Evolutionary conservation across 2,113 vertebrate genomes (phyloP), one percentile per base, ranked within the genome.

Genomic region (Bos javanicus): DNA sequence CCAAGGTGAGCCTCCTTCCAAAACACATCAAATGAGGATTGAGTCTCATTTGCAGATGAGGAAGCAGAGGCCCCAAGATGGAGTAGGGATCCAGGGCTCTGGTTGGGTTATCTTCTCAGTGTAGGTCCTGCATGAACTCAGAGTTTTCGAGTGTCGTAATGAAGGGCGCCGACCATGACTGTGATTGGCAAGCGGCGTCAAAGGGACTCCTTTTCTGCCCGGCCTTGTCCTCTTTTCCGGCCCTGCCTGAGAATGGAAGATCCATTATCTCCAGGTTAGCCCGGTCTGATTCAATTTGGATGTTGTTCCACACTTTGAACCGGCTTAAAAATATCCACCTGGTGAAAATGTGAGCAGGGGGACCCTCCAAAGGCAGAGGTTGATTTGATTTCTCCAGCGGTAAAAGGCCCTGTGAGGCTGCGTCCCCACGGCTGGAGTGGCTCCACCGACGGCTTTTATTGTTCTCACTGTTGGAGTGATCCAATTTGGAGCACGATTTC

Each of bases 371-470:
- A 76, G 5, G 8, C 33, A 7, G 59, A 28, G 57, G 87, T 3
- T 2, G 3, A 7, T 56, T 1, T 1, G 57, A 12, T 52, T n/a
- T 87, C 76, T 60, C 12, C 26, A 2, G 91, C 1, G 1, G 43
- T 21, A 2, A 64, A 7, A 12, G 50, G 39, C 26, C 59, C 19
- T 7, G 7, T 1, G 74, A 50, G 91, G 56, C 28, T 0, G 9
- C 1, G 1, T 1, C 48, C 74, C 52, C 14, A 0, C 14, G 0
- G 13, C 39, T 0, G 0, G 0, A 4, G 33, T 1, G 1, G 23
- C n/a, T 50, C 46, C 21, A 2, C 10, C 7, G 6, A 12, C 52
- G 36, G 33, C 43, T 60, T 93, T 76, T 36, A 11, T 83, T 90
- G 59, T 33, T 64, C 48, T 74, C 1, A 0, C 6, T 7, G 46